Conservation (phyloP, 2,113 vertebrate genomes). For the Tenebrosternarchus preto region DNA sequence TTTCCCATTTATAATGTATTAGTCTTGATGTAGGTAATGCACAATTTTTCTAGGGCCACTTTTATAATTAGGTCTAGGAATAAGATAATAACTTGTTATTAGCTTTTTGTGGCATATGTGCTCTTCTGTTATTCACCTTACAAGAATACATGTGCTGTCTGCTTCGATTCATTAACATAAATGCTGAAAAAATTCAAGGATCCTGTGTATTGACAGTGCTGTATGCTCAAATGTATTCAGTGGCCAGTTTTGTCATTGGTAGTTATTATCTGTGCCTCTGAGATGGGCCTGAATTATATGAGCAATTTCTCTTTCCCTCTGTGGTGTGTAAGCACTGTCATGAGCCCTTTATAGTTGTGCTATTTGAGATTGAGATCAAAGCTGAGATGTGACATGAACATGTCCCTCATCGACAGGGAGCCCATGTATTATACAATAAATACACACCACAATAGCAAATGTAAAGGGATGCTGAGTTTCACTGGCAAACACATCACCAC, state of each 20-base stretch:
- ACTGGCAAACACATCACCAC: background rate
- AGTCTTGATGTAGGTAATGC: background rate
- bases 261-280: conserved; percentile 40
- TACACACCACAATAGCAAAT: background rate
- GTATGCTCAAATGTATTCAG: conserved; percentile 15
- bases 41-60: background rate
- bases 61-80: conserved; percentile 25
- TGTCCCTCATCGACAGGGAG: conserved; percentile 9
- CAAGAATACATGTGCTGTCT: background rate
- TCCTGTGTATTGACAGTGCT: conserved; percentile 6
- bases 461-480: background rate
- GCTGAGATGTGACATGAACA: background rate
- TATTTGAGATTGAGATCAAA: conserved; percentile 14
- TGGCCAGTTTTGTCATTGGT: conserved; percentile 47
- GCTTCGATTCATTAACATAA: conserved; percentile 9
- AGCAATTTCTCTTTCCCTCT: conserved; percentile 13
- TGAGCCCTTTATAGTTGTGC: conserved; percentile 10
- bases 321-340: conserved; percentile 24
- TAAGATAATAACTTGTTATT: conserved; percentile 12
- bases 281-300: conserved; percentile 7
- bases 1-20: conserved; percentile 22
- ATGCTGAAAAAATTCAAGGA: conserved; percentile 4
- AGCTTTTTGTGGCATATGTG: background rate
- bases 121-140: conserved; percentile 24
- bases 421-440: conserved; percentile 5